Conservation (phyloP, 2,888 invertebrate genomes). For the Crocallis elinguaria region DNA sequence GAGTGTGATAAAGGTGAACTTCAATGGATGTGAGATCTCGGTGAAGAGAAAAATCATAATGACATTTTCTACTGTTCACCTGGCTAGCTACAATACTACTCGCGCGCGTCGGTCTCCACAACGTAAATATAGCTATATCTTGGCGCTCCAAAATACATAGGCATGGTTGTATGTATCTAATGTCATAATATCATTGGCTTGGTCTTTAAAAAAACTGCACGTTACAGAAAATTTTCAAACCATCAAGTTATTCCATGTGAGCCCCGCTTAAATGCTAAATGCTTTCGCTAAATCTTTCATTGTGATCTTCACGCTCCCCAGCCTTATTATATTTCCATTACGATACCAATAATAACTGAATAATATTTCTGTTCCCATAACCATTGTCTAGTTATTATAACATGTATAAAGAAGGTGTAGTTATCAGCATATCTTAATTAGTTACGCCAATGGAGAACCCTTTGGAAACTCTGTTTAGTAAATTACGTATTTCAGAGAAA, state of each 20-base stretch:
- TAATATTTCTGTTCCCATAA: constrained; percentile 65
- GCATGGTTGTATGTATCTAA: too few relatives aligned
- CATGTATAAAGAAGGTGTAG: constrained; percentile 29
- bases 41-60: too few relatives aligned
- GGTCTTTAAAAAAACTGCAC: too few relatives aligned
- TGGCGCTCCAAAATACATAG: too few relatives aligned
- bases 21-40: too few relatives aligned
- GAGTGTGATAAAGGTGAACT: too few relatives aligned
- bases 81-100: too few relatives aligned
- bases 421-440: constrained; percentile 65
- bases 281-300: constrained; percentile 77
- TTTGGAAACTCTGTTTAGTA: constrained; percentile 1
- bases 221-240: constrained; percentile 11
- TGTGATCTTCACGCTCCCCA: constrained; percentile 80
- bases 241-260: constrained; percentile 57
- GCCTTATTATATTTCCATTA: constrained; percentile 81
- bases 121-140: too few relatives aligned
- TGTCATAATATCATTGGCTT: too few relatives aligned
- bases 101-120: too few relatives aligned
- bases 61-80: too few relatives aligned
- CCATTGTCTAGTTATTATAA: constrained; percentile 20
- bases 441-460: constrained; percentile 37
- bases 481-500: too few relatives aligned
- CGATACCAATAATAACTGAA: constrained; percentile 76
- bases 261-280: constrained; percentile 73